Evolutionary conservation across 2,888 invertebrate genomes (phyloP), one percentile per base, ranked within the genome.

Genomic region (Gryllus longicercus): DNA sequence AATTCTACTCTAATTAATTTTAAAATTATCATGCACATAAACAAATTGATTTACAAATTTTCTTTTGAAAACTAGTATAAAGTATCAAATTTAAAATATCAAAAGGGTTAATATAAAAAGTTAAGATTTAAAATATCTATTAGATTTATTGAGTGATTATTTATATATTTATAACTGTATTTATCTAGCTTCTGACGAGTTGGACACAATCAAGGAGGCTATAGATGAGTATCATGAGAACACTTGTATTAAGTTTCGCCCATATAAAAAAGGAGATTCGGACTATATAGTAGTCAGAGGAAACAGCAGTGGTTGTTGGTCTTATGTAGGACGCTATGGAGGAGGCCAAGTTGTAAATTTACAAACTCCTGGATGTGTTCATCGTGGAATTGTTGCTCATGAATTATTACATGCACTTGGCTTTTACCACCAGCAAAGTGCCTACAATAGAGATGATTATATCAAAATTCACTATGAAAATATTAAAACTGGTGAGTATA

Each of bases 211-310:
- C 83, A 86, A 90, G 50, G 87, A 86, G 76, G 92, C 91, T 0
- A 88, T 92, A 80, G 87, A 89, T 77, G 91, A 91, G 83, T 91
- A 91, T 83, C 90, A 91, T 82, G 87, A 89, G 3, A 90, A 89
- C 83, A 91, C 91, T 1, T 93, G 93, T 85, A 87, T 93, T 79
- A 88, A 89, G 80, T 93, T 93, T 84, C 89, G 90, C 2, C 91
- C 91, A 0, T 90, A 89, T 81, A 87, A 89, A 78, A 87, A 89
- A 82, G 87, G 87, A 2, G 91, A 92, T 83, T 85, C 86, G 14
- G 89, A 91, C 84, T 93, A 90, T 86, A 87, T 93, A 18, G 87
- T 88, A 23, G 88, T 92, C 81, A 89, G 90, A 84, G 85, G 86
- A 51, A 84, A 84, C 78, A 87, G 87, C 75, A 87, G 90, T 0